phyloP scores from a whole-genome alignment of 2,888 invertebrate genomes.

The Hydroisotoma schaefferi region DNA sequence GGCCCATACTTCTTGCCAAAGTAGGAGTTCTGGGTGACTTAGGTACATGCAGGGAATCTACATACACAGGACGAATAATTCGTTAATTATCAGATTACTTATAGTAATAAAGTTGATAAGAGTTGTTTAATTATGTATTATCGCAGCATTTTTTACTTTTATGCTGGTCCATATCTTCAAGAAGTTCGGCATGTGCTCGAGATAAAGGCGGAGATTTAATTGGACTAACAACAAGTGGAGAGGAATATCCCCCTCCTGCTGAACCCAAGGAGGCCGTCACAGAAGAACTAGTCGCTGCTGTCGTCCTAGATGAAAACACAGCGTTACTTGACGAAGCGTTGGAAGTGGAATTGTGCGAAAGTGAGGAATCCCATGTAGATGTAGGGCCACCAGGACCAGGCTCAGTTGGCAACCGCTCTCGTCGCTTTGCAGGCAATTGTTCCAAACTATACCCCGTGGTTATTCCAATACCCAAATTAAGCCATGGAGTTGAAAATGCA shows the following conservation, averaged over 20 bases:
- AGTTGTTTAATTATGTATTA: neutral
- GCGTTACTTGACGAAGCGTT: conserved; percentile 24
- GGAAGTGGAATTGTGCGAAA: conserved; percentile 13
- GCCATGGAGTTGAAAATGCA: conserved; percentile 31
- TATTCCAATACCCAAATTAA: conserved; percentile 34
- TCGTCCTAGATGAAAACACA: conserved; percentile 13
- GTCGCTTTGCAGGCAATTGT: conserved; percentile 50
- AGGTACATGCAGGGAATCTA: conserved; percentile 59
- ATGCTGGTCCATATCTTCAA: conserved; percentile 42
- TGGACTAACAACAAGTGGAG: conserved; percentile 58
- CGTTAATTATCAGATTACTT: conserved; percentile 9
- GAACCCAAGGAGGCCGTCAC: conserved; percentile 23
- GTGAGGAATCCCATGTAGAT: conserved; percentile 28
- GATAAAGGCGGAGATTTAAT: conserved; percentile 61
- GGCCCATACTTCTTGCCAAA: conserved; percentile 75
- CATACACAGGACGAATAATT: conserved; percentile 32
- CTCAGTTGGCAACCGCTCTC: conserved; percentile 61
- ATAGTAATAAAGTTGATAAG: too few species aligned
- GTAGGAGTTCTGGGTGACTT: conserved; percentile 74
- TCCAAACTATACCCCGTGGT: conserved; percentile 38
- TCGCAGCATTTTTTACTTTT: conserved; percentile 40
- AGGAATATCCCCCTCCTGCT: conserved; percentile 52
- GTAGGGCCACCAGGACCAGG: conserved; percentile 52
- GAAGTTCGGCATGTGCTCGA: conserved; percentile 29
- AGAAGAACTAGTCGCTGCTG: conserved; percentile 11